Evolutionary conservation across 1,140 invertebrate genomes (phyloP).

Genomic region (Drosophila pseudoobscura): DNA sequence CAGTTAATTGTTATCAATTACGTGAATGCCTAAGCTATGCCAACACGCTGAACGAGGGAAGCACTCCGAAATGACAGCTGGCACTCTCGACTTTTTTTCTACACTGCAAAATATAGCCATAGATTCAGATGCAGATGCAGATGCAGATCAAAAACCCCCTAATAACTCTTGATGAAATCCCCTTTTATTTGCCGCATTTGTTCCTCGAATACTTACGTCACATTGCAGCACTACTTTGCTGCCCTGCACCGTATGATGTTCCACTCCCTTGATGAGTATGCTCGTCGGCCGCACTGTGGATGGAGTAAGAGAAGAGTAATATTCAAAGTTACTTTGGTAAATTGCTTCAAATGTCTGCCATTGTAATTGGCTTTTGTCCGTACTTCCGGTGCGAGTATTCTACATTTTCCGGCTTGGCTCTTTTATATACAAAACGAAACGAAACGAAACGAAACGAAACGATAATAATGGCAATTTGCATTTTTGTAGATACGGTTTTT

Average conservation of each 20-base stretch:
- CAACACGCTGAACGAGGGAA: constrained; percentile 8
- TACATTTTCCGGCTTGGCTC: constrained; percentile 4
- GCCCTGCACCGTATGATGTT: constrained; percentile 90
- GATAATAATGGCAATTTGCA: constrained; percentile 67
- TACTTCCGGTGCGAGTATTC: constrained; percentile 7
- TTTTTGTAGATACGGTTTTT: constrained; percentile 20
- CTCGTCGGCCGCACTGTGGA: constrained; percentile 88
- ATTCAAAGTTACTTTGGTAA: constrained; percentile 57
- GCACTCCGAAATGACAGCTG: too few species aligned
- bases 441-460: constrained; percentile 38
- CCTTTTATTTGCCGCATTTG: not conserved
- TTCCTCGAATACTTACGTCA: constrained; percentile 83
- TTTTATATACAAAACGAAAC: constrained; percentile 17
- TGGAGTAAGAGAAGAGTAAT: constrained; percentile 43
- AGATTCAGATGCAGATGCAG: too few species aligned
- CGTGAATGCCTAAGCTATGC: constrained; percentile 13
- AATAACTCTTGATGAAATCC: too few species aligned
- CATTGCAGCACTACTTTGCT: constrained; percentile 91
- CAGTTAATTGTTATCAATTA: constrained; percentile 79
- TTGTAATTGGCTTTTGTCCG: constrained; percentile 58
- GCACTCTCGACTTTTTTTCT: too few species aligned
- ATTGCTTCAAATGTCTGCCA: constrained; percentile 59
- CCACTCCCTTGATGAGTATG: constrained; percentile 89
- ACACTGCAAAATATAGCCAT: too few species aligned
- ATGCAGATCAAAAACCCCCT: too few species aligned